Conservation (phyloP, 2,113 vertebrate species). For the Ceyx margarethae region DNA sequence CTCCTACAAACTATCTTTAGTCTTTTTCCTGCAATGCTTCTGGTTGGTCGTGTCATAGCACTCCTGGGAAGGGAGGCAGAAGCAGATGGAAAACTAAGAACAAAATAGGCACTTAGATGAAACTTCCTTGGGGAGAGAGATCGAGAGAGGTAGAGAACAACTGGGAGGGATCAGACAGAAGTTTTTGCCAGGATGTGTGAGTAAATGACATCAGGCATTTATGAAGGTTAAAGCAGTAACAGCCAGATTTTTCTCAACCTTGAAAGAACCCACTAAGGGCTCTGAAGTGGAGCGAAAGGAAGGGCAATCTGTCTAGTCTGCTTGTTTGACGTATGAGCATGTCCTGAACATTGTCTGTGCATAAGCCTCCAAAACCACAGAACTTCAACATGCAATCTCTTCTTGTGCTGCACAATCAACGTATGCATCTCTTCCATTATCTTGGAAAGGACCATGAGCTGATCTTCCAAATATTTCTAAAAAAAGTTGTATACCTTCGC, state of each 20-base stretch:
- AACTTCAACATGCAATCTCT: neutral
- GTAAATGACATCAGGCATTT: constrained; percentile 24
- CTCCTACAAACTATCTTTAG: neutral
- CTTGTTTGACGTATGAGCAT: neutral
- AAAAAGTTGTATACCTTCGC: neutral
- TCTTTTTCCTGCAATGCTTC: neutral
- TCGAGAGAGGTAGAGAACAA: neutral
- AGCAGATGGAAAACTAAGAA: neutral
- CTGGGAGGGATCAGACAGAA: neutral
- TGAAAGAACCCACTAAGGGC: constrained; percentile 17
- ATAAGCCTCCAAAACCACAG: constrained; percentile 22
- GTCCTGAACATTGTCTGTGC: neutral
- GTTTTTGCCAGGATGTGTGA: neutral
- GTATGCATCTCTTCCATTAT: neutral
- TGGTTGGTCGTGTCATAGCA: neutral
- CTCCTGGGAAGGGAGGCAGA: neutral
- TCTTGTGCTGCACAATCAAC: neutral
- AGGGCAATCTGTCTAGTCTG: neutral
- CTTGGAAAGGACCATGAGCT: neutral
- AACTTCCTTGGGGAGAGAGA: neutral
- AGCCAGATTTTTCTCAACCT: constrained; percentile 28
- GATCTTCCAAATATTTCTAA: neutral
- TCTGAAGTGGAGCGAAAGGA: constrained; percentile 12
- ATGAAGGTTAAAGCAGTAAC: neutral
- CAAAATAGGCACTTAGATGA: neutral